Base-by-base conservation (phyloP, 2,888 invertebrate species). In the Lissonota sp. region DNA sequence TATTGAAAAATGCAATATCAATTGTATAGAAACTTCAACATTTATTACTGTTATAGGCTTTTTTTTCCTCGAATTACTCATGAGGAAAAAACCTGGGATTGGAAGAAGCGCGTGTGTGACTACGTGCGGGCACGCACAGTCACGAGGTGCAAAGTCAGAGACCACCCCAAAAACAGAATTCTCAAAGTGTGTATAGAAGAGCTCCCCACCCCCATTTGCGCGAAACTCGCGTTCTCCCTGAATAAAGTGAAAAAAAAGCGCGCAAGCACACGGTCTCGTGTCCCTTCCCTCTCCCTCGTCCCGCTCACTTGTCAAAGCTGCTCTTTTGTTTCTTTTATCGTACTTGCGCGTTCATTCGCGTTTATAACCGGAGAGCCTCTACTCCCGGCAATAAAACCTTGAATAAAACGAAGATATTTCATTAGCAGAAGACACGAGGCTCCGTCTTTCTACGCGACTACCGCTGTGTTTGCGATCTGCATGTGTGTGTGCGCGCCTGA, bases 81-180 rank as follows among this genome's bases (percentile, higher is more conserved):
- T 10, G 44, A 44, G 10, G 44, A 44, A 44, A n/a, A 8, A 10
- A 10, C 44, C 4, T 44, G 5, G 46, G 16, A 26, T 26, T n/a
- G 14, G 37, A 74, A 8, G 10, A 64, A 66, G 6, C 7, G 7
- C 10, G 64, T n/a, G n/a, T n/a, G n/a, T 12, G 49, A n/a, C 49
- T 12, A 62, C 58, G 39, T 39, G 63, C 53, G 53, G n/a, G 39
- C 46, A n/a, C 26, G 26, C 26, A 26, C 3, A 26, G 26, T 26
- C 26, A 26, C 26, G 1, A 26, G 26, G 26, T 26, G 26, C 26
- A 39, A 57, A 40, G 16, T 57, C 55, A 39, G 49, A 60, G 78
- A 67, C 78, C 72, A 78, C 78, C 78, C 72, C 67, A 53, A 78
- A 72, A 67, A 67, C 46, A 16, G 55, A 67, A 67, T 66, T 37